These are phyloP conservation scores for Hypomecis atomaria DNA, from an alignment of 2,888 invertebrate genomes.

Conservation along the genomic window DNA sequence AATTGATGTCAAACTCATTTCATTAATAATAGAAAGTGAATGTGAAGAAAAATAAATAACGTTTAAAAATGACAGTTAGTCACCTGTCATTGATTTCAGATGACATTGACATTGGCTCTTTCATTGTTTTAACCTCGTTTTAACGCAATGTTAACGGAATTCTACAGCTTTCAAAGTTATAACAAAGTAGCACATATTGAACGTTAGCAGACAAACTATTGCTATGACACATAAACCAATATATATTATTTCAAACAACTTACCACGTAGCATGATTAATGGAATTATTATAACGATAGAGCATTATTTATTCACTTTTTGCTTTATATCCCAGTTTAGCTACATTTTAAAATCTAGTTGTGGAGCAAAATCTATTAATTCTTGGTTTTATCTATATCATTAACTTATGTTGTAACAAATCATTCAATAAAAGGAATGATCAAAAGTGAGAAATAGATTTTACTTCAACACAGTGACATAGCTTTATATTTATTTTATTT, in stretches of 20 bases:
- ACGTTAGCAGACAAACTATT: slow-evolving; percentile 24
- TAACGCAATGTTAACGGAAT: too few relatives aligned
- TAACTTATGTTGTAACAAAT: too few relatives aligned
- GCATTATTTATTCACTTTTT: slow-evolving; percentile 22
- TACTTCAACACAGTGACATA: slow-evolving; percentile 32
- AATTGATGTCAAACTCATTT: neutral
- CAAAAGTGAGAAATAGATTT: slow-evolving; percentile 14
- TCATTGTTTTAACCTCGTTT: too few relatives aligned
- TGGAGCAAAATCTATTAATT: slow-evolving; percentile 31
- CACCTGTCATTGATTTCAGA: too few relatives aligned
- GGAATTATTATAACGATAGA: slow-evolving; percentile 26
- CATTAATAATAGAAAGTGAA: neutral
- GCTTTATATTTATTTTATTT: slow-evolving; percentile 32
- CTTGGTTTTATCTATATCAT: neutral
- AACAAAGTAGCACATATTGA: slow-evolving; percentile 4
- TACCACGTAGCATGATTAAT: slow-evolving; percentile 35
- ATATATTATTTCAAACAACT: slow-evolving; percentile 29
- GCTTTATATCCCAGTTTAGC: slow-evolving; percentile 26
- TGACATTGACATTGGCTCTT: too few relatives aligned
- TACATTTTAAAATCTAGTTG: slow-evolving; percentile 25
- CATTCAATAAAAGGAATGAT: too few relatives aligned
- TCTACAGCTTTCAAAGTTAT: neutral
- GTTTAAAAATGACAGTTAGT: too few relatives aligned
- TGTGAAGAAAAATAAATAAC: neutral
- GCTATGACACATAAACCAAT: slow-evolving; percentile 27